Evolutionary conservation across 2,797 vertebrate genomes (phyloP).

Genomic region (Sternotherus odoratus): DNA sequence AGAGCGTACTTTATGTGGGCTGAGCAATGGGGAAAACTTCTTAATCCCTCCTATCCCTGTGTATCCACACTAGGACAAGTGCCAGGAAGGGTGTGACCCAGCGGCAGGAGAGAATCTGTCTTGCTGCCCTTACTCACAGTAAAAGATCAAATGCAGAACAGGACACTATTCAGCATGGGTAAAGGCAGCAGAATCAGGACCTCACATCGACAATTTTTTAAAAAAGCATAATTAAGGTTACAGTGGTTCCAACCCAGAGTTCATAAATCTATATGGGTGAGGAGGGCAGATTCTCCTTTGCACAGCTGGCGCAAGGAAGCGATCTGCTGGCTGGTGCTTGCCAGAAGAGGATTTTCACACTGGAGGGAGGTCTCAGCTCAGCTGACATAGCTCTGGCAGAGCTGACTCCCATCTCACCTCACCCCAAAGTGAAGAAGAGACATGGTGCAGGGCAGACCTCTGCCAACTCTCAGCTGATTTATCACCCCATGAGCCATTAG

Average conservation of each 20-base stretch:
- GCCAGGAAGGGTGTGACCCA: not conserved
- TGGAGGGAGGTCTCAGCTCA: not conserved
- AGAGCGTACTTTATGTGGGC: not conserved
- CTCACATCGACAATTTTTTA: not conserved
- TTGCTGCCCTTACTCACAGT: not conserved
- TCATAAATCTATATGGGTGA: not conserved
- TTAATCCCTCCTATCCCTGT: not conserved
- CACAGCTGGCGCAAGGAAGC: not conserved
- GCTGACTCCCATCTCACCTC: not conserved
- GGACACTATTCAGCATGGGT: not conserved
- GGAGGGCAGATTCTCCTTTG: not conserved
- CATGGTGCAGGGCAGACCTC: not conserved
- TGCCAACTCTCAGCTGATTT: not conserved
- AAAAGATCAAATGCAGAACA: rapidly evolving
- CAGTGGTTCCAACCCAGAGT: not conserved
- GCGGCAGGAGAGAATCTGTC: not conserved
- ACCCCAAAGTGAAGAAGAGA: not conserved
- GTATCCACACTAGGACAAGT: not conserved
- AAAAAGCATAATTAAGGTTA: not conserved
- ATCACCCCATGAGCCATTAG: not conserved
- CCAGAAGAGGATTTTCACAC: not conserved
- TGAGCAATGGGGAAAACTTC: not conserved
- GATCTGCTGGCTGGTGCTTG: not conserved
- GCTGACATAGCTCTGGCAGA: rapidly evolving
- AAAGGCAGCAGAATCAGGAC: not conserved